Base-by-base conservation (phyloP, 1,140 invertebrate species). In the Pantala flavescens region DNA sequence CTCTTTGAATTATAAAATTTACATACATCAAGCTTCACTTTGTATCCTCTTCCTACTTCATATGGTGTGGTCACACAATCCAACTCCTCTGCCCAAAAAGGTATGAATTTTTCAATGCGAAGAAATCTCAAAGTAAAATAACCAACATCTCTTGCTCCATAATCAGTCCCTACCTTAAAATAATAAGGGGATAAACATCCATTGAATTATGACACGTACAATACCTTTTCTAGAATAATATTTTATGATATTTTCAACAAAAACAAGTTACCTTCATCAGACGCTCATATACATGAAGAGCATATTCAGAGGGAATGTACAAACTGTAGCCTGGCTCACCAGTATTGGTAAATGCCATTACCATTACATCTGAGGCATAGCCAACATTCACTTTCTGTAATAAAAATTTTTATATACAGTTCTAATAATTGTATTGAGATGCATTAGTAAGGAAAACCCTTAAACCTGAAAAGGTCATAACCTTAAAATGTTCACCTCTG, bases 261-360 rank as follows among this genome's bases (percentile, higher is more conserved):
- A 23, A 71, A n/a, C 5, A 24, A n/a, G 73, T 73, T 78, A 84
- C 83, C 16, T 83, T 83, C 81, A 93, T 88, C 71, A 94, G 80
- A 76, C 85, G 86, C 77, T 91, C 88, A 80, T 94, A 94, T 0
- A 93, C 89, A 79, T 94, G 91, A 11, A 94, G 82, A 7, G 91
- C 91, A 82, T 92, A 92, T 84, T 92, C 86, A 7, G 88, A 87
- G 23, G 92, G 93, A 75, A 94, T 88, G 79, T 94, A 93, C 0
- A 95, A 82, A 73, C 92, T 90, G 84, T 91, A 94, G 10, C 93
- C 93, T 78, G 92, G 87, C 82, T 94, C 92, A 28, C 93, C 92
- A 73, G 91, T 92, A 78, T 94, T 91, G 0, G 92, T 93, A 74
- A 93, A 88, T 75, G 89, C 87, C 88, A 94, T 92, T 36, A 91